A percentile compares a stretch with the other conserved stretches of the same genome.
Evolutionary conservation across 2,113 vertebrate species (phyloP).

Genomic region (Podarcis raffonei): DNA sequence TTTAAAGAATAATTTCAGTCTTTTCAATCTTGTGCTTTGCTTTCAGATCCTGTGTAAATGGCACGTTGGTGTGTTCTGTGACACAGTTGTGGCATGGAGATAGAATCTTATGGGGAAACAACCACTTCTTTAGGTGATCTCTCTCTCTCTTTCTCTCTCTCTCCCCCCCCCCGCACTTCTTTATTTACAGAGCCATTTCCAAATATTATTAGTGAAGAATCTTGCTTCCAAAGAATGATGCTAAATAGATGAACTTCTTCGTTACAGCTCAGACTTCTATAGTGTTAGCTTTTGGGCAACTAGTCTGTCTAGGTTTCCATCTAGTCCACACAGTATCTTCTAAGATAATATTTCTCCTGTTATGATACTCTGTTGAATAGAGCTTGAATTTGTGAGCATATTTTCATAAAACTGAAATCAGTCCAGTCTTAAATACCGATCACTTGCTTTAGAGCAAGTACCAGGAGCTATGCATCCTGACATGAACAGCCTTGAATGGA

Average conservation of each 20-base stretch:
- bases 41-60: slow-evolving; percentile 94
- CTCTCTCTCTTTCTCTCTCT: background rate
- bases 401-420: background rate
- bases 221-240: background rate
- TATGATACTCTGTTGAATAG: background rate
- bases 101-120: slow-evolving; percentile 97
- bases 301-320: background rate
- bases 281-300: background rate
- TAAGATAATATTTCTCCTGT: background rate
- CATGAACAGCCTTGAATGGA: background rate
- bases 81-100: slow-evolving; percentile 96
- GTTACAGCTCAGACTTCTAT: background rate
- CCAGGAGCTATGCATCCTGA: background rate
- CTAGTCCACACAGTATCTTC: background rate
- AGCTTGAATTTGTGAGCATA: background rate
- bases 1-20: background rate
- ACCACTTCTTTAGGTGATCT: slow-evolving; percentile 96
- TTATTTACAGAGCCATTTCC: background rate
- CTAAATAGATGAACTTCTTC: background rate
- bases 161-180: background rate
- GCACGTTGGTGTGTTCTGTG: slow-evolving; percentile 81
- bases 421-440: background rate
- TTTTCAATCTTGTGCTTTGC: slow-evolving; percentile 26
- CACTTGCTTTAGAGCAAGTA: background rate
- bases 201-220: background rate